These are phyloP conservation scores for Epirrhoe alternata DNA, from an alignment of 2,888 invertebrate species.

Conservation along the genomic window DNA sequence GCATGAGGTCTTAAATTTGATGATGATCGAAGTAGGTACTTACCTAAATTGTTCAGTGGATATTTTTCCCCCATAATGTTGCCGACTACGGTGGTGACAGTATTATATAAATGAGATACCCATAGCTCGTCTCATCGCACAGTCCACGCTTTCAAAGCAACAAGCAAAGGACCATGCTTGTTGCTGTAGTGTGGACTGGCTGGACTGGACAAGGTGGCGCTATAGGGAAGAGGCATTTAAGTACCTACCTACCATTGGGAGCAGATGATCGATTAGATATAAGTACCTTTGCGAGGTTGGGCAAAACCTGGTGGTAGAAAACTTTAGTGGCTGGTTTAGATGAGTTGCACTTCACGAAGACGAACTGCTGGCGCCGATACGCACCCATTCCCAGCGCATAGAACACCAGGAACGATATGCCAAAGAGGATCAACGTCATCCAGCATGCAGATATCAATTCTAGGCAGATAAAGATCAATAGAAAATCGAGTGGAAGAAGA, in stretches of 20 bases:
- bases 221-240: not conserved
- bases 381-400: conserved; percentile 67
- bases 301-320: conserved; percentile 66
- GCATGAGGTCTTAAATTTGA: too few species aligned
- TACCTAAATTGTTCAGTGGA: too few species aligned
- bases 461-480: conserved; percentile 46
- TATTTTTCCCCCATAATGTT: too few species aligned
- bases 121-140: too few species aligned
- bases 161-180: not conserved
- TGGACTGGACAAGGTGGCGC: too few species aligned
- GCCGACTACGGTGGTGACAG: too few species aligned
- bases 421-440: conserved; percentile 71
- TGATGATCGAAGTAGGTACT: too few species aligned
- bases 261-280: too few species aligned
- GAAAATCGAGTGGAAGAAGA: too few species aligned
- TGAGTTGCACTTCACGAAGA: conserved; percentile 60
- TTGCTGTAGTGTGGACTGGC: not conserved
- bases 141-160: too few species aligned
- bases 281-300: not conserved
- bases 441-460: conserved; percentile 75
- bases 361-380: conserved; percentile 59
- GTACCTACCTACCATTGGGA: not conserved
- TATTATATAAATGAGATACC: too few species aligned
- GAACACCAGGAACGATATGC: conserved; percentile 69
- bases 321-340: conserved; percentile 64